Base-by-base conservation (phyloP, 2,888 invertebrate species). In the Iphiclides podalirius region DNA sequence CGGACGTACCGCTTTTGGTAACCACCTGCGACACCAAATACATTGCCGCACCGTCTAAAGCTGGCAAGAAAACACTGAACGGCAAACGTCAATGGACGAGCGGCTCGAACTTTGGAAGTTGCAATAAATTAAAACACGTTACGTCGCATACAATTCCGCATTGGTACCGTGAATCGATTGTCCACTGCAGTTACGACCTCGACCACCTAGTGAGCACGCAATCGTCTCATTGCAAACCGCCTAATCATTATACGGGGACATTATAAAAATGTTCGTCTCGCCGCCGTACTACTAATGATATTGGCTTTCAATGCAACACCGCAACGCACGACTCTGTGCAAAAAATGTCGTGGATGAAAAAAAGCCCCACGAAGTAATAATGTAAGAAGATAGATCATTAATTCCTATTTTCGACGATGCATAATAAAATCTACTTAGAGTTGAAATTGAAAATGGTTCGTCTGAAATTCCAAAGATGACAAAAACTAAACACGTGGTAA, bases 91-190 rank as follows among this genome's bases (percentile, higher is more conserved):
- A 66, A 69, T 74, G 70, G 52, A 73, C 52, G 47, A 33, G 46
- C 61, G 67, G 9, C 43, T 36, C 49, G 54, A 55, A 56, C 58
- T 66, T 62, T 55, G 56, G 66, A 66, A 64, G 66, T 70, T 69
- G 60, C 57, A 66, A 64, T 69, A 72, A 69, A 71, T 71, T 75
- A 69, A 71, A 72, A 75, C 74, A 74, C 70, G 70, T 70, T 70
- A 70, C 75, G 81, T 79, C 80, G 80, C 80, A 82, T 76, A 75
- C 70, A 72, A 73, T 77, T 75, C 79, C 78, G 80, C 80, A 79
- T 83, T 77, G 73, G 79, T 83, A 79, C 78, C 61, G 61, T 72
- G 82, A 84, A 85, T 86, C 83, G 82, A 86, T 84, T 83, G 82
- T 77, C 79, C 79, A 75, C 75, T 82, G 82, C 82, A 77, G 82